Evolutionary conservation across 2,113 vertebrate genomes (phyloP), one percentile per base, ranked within the genome.

Genomic region (Edolisoma coerulescens): DNA sequence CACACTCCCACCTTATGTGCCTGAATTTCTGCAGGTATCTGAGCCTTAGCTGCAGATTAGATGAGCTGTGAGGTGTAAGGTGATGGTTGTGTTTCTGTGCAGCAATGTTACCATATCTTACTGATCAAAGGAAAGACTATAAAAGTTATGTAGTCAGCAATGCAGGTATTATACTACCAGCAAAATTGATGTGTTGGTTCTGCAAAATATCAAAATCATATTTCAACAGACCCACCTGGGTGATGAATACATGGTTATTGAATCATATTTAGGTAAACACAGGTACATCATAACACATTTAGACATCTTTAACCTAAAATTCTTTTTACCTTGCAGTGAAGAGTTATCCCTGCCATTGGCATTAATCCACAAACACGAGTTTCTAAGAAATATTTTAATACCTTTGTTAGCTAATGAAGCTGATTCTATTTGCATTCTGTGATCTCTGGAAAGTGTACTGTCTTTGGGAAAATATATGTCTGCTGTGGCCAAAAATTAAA

Each of bases 51-150:
- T 44, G 57, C 16, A 82, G 60, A 28, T 60, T 35, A 52, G 19
- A 28, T 56, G 65, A 78, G 11, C 21, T 35, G 7, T 1, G 6
- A 9, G 23, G 33, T 0, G 0, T 26, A 47, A 68, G 35, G 16
- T 20, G 75, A 27, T 84, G 15, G 6, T 60, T 65, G 22, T 61
- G 61, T 44, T 91, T 88, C 49, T 93, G 76, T n/a, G 27, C 32
- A 83, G 50, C 37, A 49, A 11, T 35, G 33, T 26, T 33, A 57
- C 28, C 10, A 1, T 42, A 42, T 41, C 61, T 84, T 65, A 23
- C 37, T 33, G 49, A 86, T 11, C 18, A 41, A 68, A 83, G 27
- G 30, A 41, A 65, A 61, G 30, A 9, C 16, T 75, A 9, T 6
- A 47, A n/a, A 83, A 47, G 19, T 26, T 22, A 50, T 35, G 17